Evolutionary conservation across 1,140 invertebrate species (phyloP), one percentile per base, ranked within the genome.

Genomic region (Drosophila mayri): DNA sequence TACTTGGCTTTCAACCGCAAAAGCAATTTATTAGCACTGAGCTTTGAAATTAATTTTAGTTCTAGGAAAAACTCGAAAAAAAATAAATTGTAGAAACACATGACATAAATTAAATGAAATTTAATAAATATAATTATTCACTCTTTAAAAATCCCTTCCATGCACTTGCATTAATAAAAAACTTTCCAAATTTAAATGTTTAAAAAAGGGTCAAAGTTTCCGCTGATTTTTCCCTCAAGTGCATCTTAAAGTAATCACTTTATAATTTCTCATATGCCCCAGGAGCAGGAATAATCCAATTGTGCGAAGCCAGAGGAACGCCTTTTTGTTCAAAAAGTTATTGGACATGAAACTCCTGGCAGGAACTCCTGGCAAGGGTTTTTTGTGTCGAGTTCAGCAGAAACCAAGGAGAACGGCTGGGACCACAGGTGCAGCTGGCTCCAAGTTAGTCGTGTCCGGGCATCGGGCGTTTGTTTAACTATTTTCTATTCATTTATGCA

Each of bases 401-500:
- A 58, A 66, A 55, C 28, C 20, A 38, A 38, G 60, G 70, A 59
- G 50, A 81, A 49, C 64, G 30, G 41, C 25, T 37, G 59, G 35
- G 12, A 62, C 40, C 49, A 32, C 70, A 77, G 75, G 68, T 79
- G 68, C 61, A 78, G 50, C 50, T 58, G 55, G 30, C 25, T 43
- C 40, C 10, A 68, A 68, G 63, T 41, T 41, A 4, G 32, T 58
- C 64, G 50, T 81, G 61, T 54, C 55, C 60, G 73, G 73, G 32
- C 41, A 63, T 73, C 49, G 50, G 58, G 38, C 52, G 67, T 59
- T 71, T 82, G 83, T 74, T 63, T 74, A 88, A 87, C 84, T 90
- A 84, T 88, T 88, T 81, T 88, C 84, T 88, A 88, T 88, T 88
- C 84, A 88, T 88, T 88, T 88, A 90, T 88, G 84, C 84, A 88